Percentiles rank a stretch among this genome's conserved stretches.
phyloP scores from a whole-genome alignment of 2,888 invertebrate genomes.

The Automeris io region DNA sequence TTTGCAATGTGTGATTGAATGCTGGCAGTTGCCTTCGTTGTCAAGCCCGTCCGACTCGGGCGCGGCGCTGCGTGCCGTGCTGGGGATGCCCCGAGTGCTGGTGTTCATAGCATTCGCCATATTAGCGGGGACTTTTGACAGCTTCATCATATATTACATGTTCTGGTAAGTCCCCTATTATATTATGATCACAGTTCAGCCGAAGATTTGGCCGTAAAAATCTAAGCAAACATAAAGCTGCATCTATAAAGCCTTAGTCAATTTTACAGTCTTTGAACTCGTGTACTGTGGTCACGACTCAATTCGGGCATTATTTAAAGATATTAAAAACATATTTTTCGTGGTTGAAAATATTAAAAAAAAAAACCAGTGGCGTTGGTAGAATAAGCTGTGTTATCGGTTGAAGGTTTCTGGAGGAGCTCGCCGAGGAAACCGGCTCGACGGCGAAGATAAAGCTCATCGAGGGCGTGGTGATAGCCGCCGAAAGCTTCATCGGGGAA shows the following conservation, averaged over 20 bases:
- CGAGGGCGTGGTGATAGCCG: constrained; percentile 87
- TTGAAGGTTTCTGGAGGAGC: constrained; percentile 85
- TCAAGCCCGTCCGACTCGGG: constrained; percentile 82
- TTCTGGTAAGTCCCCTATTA: constrained; percentile 79
- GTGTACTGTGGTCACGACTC: no score
- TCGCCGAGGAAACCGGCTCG: constrained; percentile 79
- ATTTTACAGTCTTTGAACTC: no score
- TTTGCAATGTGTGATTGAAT: no score
- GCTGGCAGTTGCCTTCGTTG: constrained; percentile 80
- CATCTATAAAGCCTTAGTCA: no score
- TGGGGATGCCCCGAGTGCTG: constrained; percentile 80
- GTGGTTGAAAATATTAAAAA: no score
- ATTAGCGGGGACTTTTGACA: constrained; percentile 86
- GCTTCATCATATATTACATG: constrained; percentile 88
- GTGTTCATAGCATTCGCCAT: constrained; percentile 85
- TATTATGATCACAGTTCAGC: no score
- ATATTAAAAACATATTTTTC: no score
- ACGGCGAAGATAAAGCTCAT: constrained; percentile 84
- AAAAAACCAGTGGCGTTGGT: no score
- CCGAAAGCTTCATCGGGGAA: constrained; percentile 87
- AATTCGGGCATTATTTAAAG: no score
- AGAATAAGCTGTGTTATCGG: no score
- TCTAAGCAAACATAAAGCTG: no score
- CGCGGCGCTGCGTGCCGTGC: constrained; percentile 77
- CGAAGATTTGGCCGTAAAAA: not conserved